Percentiles rank a stretch among this genome's conserved stretches.
phyloP scores from a whole-genome alignment of 2,797 vertebrate species.

The Halcyon badia region DNA sequence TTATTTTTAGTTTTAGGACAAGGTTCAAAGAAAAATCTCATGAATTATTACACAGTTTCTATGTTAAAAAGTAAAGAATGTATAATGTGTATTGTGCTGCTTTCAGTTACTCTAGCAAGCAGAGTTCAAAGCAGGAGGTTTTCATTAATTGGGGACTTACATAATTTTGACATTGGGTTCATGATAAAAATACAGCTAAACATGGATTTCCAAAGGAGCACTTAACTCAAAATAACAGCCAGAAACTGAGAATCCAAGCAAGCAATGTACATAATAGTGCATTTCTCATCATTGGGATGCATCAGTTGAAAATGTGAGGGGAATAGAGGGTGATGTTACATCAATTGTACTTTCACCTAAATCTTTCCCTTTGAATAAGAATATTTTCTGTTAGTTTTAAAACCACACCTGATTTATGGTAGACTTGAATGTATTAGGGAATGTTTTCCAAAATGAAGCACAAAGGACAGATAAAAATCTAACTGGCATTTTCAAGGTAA shows the following conservation, averaged over 20 bases:
- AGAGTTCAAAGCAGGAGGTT: neutral
- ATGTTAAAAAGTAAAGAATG: neutral
- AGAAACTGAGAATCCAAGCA: neutral
- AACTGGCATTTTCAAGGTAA: neutral
- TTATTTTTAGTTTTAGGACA: neutral
- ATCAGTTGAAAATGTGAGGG: neutral
- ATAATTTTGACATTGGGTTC: neutral
- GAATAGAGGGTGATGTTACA: neutral
- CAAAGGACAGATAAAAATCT: neutral
- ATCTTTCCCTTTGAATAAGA: neutral
- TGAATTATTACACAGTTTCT: neutral
- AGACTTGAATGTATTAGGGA: neutral
- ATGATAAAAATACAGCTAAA: neutral
- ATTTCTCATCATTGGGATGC: neutral
- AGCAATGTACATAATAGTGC: rapidly evolving
- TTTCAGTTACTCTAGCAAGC: neutral
- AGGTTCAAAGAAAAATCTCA: neutral
- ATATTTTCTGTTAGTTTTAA: neutral
- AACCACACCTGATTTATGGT: neutral
- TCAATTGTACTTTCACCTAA: neutral
- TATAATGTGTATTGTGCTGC: neutral
- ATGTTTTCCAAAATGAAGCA: neutral
- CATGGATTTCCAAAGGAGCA: neutral
- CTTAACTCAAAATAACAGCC: neutral
- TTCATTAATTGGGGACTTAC: neutral